Base-by-base conservation (phyloP, 2,113 vertebrate species). In the Aramus guarauna region DNA sequence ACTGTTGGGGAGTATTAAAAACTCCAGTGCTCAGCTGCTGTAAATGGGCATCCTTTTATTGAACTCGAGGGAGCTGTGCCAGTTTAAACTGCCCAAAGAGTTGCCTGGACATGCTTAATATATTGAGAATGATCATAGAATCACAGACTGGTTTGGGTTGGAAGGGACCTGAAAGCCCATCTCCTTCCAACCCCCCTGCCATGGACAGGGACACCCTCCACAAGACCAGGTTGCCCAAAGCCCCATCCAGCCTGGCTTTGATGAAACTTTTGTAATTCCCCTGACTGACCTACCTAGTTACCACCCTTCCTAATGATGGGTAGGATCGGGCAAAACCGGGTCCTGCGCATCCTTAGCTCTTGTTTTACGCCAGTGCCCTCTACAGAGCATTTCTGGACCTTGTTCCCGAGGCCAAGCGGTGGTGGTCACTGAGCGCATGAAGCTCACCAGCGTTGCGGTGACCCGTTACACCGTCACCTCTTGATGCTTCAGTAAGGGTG, bases 321-420 rank as follows among this genome's bases (percentile, higher is more conserved):
- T 43, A 55, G 79, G 34, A 47, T 67, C 19, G 1, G 4, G 12
- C 63, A 50, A 71, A 90, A 55, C 64, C 34, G 30, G 32, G 24
- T 41, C 58, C 45, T 63, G 1, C 1, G 0, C 24, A 12, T 63
- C 66, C 55, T 59, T 53, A 71, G 19, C 59, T 50, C 50, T 72
- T 41, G 22, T 60, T 88, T 82, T 41, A 32, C 1, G 1, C 29
- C 48, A 17, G 15, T n/a, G 45, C 18, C 4, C 34, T 27, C 19
- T 26, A 34, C 62, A 24, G 50, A 56, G 27, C n/a, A 3, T 60
- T 72, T 76, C 39, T 72, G 58, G 58, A 80, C 37, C 39, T 86
- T 4, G 1, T 7, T 73, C 7, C 66, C 2, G 3, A 34, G 48
- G 37, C 32, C 3, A 2, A 85, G 63, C 17, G 21, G 1, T 5